These are phyloP conservation scores for Xiphias gladius DNA, from an alignment of 2,113 vertebrate species.

Conservation along the genomic window DNA sequence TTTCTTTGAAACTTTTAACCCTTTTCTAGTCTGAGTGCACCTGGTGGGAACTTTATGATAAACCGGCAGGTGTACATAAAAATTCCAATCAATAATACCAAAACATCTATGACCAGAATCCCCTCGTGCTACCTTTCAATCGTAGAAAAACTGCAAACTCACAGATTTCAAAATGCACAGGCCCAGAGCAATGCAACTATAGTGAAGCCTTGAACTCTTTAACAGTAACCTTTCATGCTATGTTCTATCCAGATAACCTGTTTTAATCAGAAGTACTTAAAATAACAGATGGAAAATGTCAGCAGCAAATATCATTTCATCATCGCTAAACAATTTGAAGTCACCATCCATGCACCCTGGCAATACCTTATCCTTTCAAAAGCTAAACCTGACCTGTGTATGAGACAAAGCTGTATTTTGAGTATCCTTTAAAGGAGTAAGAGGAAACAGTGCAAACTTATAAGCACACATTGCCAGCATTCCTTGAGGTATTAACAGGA, in stretches of 20 bases:
- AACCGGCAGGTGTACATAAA: background rate
- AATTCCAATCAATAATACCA: background rate
- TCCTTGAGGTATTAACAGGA: constrained; percentile 52
- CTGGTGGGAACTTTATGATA: background rate
- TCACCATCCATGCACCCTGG: background rate
- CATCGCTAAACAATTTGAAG: background rate
- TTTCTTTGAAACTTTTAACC: background rate
- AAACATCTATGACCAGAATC: too few relatives aligned
- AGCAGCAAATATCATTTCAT: background rate
- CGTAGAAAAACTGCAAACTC: background rate
- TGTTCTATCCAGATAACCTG: background rate
- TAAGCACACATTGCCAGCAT: constrained; percentile 60
- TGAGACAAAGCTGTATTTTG: constrained; percentile 19
- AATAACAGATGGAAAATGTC: background rate
- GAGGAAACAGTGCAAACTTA: background rate
- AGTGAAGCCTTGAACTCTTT: too few relatives aligned
- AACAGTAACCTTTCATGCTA: background rate
- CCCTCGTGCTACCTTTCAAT: background rate
- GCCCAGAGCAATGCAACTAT: background rate
- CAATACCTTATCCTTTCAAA: background rate
- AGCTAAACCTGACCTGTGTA: background rate
- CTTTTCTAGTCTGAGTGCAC: background rate
- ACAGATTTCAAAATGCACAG: background rate
- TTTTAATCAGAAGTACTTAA: background rate
- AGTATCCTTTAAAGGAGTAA: constrained; percentile 61